phyloP scores from a whole-genome alignment of 2,888 invertebrate genomes.

The Parapristionchus giblindavisi region DNA sequence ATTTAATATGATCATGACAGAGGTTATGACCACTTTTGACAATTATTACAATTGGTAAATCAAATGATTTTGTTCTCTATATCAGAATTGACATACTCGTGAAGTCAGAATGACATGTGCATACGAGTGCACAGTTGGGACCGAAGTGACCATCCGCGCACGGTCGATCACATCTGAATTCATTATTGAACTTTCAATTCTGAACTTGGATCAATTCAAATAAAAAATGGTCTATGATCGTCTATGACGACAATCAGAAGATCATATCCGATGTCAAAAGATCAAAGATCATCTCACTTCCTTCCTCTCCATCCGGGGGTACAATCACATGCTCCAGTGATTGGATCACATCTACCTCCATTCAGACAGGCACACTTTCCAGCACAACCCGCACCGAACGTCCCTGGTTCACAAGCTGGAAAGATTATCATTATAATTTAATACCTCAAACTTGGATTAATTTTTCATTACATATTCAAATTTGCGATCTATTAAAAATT shows the following conservation, averaged over 20 bases:
- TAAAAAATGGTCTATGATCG: neutral
- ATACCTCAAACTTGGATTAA: too few species aligned
- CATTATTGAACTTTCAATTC: too few species aligned
- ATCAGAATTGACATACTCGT: neutral
- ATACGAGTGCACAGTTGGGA: slow-evolving; percentile 26
- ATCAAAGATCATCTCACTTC: slow-evolving; percentile 46
- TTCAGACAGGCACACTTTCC: slow-evolving; percentile 74
- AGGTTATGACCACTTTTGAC: too few species aligned
- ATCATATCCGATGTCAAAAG: neutral
- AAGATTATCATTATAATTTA: too few species aligned
- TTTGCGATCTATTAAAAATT: neutral
- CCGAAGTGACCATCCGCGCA: slow-evolving; percentile 87
- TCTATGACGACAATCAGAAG: neutral
- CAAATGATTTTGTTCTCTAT: neutral
- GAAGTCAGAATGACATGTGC: slow-evolving; percentile 22
- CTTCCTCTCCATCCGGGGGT: slow-evolving; percentile 71
- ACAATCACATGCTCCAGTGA: slow-evolving; percentile 78
- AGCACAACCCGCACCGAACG: slow-evolving; percentile 65
- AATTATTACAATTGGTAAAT: too few species aligned
- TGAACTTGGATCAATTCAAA: neutral
- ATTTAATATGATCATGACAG: too few species aligned
- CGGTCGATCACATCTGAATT: slow-evolving; percentile 72
- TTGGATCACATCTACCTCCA: slow-evolving; percentile 87
- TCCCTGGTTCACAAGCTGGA: slow-evolving; percentile 57
- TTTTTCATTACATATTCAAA: neutral